Percentiles rank a stretch among this genome's conserved stretches.
These are phyloP conservation scores for Argyresthia goedartella DNA, from an alignment of 2,888 invertebrate species.

Conservation along the genomic window DNA sequence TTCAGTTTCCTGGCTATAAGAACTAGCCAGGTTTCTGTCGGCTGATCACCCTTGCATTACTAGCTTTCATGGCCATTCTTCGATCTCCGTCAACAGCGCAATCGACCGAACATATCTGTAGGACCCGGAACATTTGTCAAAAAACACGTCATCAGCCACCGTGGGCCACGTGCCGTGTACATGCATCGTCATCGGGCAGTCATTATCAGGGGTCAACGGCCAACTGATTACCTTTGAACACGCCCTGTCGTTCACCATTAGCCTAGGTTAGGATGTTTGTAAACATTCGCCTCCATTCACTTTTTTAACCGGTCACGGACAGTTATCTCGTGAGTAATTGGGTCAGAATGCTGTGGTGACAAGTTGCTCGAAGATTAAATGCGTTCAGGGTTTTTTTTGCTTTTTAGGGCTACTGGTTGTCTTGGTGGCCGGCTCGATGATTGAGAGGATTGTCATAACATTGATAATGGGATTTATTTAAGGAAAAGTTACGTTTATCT, in stretches of 20 bases:
- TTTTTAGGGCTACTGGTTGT: background rate
- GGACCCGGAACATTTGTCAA: constrained; percentile 4
- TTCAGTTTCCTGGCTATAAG: too few species aligned
- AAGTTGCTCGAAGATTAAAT: background rate
- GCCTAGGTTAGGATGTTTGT: constrained; percentile 66
- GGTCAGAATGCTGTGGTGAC: constrained; percentile 21
- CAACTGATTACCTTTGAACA: constrained; percentile 52
- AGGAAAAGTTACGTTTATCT: too few species aligned
- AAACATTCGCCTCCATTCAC: constrained; percentile 54
- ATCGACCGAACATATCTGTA: background rate
- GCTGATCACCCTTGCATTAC: too few species aligned
- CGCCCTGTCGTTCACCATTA: constrained; percentile 67
- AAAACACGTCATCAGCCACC: constrained; percentile 7
- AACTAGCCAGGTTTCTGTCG: too few species aligned
- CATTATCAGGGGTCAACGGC: constrained; percentile 65
- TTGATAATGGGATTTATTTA: too few species aligned
- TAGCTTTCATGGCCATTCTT: too few species aligned
- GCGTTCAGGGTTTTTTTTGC: background rate
- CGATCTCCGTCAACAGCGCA: too few species aligned
- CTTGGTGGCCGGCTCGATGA: background rate
- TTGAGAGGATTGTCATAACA: too few species aligned
- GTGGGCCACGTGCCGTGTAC: constrained; percentile 45
- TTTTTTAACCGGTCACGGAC: constrained; percentile 29
- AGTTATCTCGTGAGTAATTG: constrained; percentile 35
- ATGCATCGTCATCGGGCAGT: constrained; percentile 67